Base-by-base conservation (phyloP, 2,888 invertebrate species). In the Tubulanus polymorphus region DNA sequence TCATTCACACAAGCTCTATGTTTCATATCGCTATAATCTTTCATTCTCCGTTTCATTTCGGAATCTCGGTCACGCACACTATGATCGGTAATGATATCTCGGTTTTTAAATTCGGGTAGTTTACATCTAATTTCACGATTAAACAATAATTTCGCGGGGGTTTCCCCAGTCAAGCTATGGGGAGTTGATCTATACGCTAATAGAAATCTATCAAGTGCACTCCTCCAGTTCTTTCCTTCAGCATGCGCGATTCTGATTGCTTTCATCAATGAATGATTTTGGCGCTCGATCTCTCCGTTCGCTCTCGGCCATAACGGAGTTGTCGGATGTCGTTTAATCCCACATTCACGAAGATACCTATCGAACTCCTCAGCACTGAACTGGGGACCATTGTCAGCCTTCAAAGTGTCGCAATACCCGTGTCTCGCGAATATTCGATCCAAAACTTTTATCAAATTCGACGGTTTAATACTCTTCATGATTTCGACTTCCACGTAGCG, bases 201-300 rank as follows among this genome's bases (percentile, higher is more conserved):
- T 2, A 65, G 25, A 29, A 59, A 60, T 37, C 54, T 60, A 15
- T 37, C 8, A n/a, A 61, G 3, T 51, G 63, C 60, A 18, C 10
- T 41, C 37, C 53, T 54, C 59, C 59, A 59, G 27, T 59, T 51
- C 23, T 26, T 18, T 2, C 49, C 35, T 50, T 62, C 51, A 2
- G 52, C 51, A 3, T 60, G 54, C 2, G 63, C 54, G 25, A 65
- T 65, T 26, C 51, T 25, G 5, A 65, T 51, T 2, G 57, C 25
- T 56, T 66, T 66, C 46, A 62, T 28, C 15, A 64, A 27, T 15
- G 59, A 54, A 18, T 53, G 6, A 54, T 67, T 65, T 30, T 63
- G 63, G 15, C 61, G 25, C 48, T 65, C 60, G 5, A 62, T 58
- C 32, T 63, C 59, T 2, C 64, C 60, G 47, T 63, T 67, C 18